Evolutionary conservation across 2,888 invertebrate genomes (phyloP).

Genomic region (Platynereis dumerilii): DNA sequence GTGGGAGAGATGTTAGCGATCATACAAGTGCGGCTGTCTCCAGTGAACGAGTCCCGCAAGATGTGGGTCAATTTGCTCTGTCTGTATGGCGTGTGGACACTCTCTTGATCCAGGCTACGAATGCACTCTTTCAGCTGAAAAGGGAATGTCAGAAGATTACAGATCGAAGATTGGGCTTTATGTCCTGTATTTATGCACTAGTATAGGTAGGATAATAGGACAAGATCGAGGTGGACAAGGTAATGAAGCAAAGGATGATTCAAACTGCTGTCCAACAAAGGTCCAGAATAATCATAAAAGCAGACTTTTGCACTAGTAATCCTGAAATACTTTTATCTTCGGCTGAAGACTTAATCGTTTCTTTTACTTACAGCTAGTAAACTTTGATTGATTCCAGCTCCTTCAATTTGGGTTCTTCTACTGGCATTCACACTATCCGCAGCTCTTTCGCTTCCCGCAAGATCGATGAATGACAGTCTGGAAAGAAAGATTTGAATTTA

Average conservation of each 20-base stretch:
- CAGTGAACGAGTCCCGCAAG: constrained; percentile 60
- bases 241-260: no score
- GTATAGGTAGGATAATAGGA: no score
- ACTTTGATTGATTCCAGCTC: constrained; percentile 63
- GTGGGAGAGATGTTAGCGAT: constrained; percentile 61
- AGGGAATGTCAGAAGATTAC: constrained; percentile 6
- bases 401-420: constrained; percentile 60
- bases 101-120: constrained; percentile 60
- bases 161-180: no score
- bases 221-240: no score
- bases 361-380: constrained; percentile 60
- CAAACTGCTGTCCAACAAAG: no score
- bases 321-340: no score
- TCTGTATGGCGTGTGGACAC: constrained; percentile 60
- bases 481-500: constrained; percentile 14
- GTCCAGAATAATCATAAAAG: no score
- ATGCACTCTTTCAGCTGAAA: constrained; percentile 62
- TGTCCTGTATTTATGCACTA: no score
- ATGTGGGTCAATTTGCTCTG: constrained; percentile 64
- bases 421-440: constrained; percentile 57
- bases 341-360: no score
- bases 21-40: constrained; percentile 59
- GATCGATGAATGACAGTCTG: constrained; percentile 62
- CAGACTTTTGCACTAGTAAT: no score
- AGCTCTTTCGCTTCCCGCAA: constrained; percentile 63